These are phyloP conservation scores for Carposina sasakii DNA, from an alignment of 1,140 invertebrate genomes.

Conservation along the genomic window DNA sequence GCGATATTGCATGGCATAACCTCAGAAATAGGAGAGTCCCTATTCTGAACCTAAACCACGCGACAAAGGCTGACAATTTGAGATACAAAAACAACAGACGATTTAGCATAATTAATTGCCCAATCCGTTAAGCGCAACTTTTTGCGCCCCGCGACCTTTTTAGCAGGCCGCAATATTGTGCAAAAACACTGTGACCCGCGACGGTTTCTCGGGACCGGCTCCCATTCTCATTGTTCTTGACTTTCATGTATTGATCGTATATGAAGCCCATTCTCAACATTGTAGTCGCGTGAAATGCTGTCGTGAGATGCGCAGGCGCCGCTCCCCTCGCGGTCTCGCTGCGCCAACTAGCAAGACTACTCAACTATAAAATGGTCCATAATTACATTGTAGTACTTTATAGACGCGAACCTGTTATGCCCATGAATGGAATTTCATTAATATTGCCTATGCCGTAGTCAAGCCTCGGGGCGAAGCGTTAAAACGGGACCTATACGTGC, in stretches of 20 bases:
- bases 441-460: no score
- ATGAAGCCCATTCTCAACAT: slow-evolving; percentile 54
- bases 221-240: slow-evolving; percentile 56
- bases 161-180: no score
- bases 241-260: slow-evolving; percentile 54
- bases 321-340: slow-evolving; percentile 1
- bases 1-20: no score
- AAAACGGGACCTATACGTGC: no score
- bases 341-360: not conserved
- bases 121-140: no score
- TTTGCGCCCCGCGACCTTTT: no score
- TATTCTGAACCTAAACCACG: no score
- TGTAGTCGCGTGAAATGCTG: slow-evolving; percentile 38
- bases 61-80: no score
- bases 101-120: no score
- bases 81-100: no score
- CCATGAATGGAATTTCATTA: slow-evolving; percentile 49
- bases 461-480: no score
- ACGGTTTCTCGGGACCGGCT: slow-evolving; percentile 40
- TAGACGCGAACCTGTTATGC: slow-evolving; percentile 33
- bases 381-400: slow-evolving; percentile 33
- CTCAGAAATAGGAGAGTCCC: no score
- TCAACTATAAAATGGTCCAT: not conserved
- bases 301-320: slow-evolving; percentile 34
- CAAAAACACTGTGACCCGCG: slow-evolving; percentile 34